These are phyloP conservation scores for Mormyrus proboscirostris DNA, from an alignment of 2,797 vertebrate genomes.

Conservation along the genomic window DNA sequence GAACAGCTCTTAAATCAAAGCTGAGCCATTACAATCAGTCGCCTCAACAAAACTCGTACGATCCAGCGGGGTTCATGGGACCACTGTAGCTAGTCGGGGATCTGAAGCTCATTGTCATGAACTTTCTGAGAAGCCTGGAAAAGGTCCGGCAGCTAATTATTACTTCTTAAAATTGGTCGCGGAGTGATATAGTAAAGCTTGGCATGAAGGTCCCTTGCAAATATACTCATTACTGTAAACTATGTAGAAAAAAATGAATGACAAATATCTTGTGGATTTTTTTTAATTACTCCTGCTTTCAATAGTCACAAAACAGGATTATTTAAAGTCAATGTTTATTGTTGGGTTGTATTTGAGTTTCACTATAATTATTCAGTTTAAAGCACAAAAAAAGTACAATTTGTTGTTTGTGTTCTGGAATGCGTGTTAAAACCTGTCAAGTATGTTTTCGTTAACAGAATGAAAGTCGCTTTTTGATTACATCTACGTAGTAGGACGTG, in stretches of 20 bases:
- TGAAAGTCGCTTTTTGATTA: neutral
- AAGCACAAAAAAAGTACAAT: neutral
- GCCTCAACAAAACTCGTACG: constrained; percentile 45
- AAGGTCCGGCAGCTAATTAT: neutral
- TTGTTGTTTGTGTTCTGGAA: neutral
- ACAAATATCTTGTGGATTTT: neutral
- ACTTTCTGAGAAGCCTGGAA: neutral
- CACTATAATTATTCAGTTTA: neutral
- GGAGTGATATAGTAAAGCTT: neutral
- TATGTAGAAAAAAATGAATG: neutral
- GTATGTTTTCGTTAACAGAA: neutral
- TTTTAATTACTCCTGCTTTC: neutral
- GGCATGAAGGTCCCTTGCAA: neutral
- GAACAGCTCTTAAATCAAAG: constrained; percentile 51
- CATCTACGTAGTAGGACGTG: neutral
- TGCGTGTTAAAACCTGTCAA: neutral
- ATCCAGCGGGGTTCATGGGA: constrained; percentile 28
- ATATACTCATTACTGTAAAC: neutral
- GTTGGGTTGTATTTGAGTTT: neutral
- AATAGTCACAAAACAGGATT: neutral
- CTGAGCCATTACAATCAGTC: constrained; percentile 49
- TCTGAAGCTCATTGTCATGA: neutral
- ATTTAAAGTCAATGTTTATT: neutral
- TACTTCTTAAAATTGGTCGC: neutral
- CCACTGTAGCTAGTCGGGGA: constrained; percentile 13